Base-by-base conservation (phyloP, 2,113 vertebrate species). In the Bufo gargarizans region DNA sequence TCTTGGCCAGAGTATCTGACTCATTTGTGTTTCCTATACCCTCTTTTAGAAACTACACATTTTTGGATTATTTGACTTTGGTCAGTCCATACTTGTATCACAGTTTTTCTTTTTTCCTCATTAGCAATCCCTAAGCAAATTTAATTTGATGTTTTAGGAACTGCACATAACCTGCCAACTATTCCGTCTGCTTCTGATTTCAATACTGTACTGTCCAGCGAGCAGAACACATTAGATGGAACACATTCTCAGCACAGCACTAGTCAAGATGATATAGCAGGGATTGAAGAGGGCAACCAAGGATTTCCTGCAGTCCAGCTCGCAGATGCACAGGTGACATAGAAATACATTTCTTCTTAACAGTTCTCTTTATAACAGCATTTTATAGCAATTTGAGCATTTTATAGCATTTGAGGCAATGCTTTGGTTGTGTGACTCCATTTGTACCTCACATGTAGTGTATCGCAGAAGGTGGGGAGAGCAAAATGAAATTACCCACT, bases 151-250 rank as follows among this genome's bases (percentile, higher is more conserved):
- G 89, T 86, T 90, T 0, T 85, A 99, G 98, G 97, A 91, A 94
- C 94, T 85, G 94, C 93, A 7, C 97, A 96, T 90, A 98, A 97
- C 92, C 96, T 99, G 55, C 97, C 98, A 78, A 99, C 98, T 6
- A 99, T 99, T 90, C 97, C 98, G 0, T 99, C 98, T 7, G 97
- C 97, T 3, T 99, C 98, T 14, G 98, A 99, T 93, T 98, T 99
- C 93, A 99, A 99, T 93, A 97, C 97, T 0, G 96, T 99, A 82
- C 91, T 99, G 72, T 99, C 98, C 33, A 99, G 98, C 58, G 98
- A 99, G 92, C 98, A 99, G 93, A 99, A 99, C 91, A 99, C 98
- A 0, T 92, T 99, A 92, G 98, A 99, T 53, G 97, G 97, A 67
- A 99, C 97, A 0, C 97, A 97, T 80, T 99, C 98, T 0, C 98